Evolutionary conservation across 2,797 vertebrate species (phyloP).

Genomic region (Mus caroli): DNA sequence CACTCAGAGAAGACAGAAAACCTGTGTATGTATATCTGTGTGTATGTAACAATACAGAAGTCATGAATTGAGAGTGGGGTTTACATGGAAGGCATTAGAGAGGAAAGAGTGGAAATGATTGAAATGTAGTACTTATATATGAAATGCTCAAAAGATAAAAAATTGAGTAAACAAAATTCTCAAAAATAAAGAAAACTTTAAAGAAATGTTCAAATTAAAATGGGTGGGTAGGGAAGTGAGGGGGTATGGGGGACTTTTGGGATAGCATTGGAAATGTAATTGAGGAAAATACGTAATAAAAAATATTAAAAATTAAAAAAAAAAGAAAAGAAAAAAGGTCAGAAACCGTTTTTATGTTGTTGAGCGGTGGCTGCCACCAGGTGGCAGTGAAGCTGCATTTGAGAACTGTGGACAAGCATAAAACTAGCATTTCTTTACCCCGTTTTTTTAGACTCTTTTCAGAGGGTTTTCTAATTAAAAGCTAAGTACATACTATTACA

Average conservation of each 20-base stretch:
- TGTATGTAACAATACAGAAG: neutral
- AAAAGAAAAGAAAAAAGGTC: no score
- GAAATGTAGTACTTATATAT: neutral
- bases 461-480: slow-evolving; percentile 63
- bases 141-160: neutral
- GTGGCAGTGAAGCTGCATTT: slow-evolving; percentile 43
- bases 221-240: no score
- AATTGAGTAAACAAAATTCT: neutral
- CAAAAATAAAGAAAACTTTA: neutral
- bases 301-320: no score
- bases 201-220: neutral
- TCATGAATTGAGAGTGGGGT: neutral
- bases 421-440: slow-evolving; percentile 22
- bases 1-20: neutral
- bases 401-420: neutral
- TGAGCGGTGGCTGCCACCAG: slow-evolving; percentile 32
- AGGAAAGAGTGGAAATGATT: neutral
- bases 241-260: no score
- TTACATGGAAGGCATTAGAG: neutral
- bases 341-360: neutral
- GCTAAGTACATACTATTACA: slow-evolving; percentile 18
- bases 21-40: neutral
- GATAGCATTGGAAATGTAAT: no score
- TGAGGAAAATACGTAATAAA: no score
- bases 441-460: neutral